Conservation (phyloP, 2,797 vertebrate species). For the Gadopsis marmoratus region DNA sequence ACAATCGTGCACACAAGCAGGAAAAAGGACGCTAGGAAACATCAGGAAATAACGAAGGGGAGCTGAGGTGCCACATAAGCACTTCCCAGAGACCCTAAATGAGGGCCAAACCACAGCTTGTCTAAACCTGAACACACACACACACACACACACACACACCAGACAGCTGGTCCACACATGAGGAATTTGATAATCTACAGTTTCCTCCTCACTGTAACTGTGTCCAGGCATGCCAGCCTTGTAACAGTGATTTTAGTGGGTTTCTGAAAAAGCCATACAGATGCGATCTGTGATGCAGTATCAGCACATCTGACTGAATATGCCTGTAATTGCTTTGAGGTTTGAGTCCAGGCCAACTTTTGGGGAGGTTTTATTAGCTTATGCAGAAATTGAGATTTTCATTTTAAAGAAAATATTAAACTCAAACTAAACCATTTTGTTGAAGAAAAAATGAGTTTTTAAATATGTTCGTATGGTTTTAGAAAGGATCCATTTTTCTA, state of each 20-base stretch:
- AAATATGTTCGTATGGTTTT: not conserved
- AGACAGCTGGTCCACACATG: constrained; percentile 81
- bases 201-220: constrained; percentile 69
- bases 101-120: constrained; percentile 64
- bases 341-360: not conserved
- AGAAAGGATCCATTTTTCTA: not conserved
- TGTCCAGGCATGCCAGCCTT: constrained; percentile 68
- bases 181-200: constrained; percentile 81
- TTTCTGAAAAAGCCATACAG: constrained; percentile 2
- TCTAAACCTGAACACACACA: constrained; percentile 47
- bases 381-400: constrained; percentile 5
- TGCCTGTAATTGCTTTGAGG: constrained; percentile 18
- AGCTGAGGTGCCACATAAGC: constrained; percentile 76
- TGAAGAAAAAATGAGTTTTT: not conserved
- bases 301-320: constrained; percentile 36
- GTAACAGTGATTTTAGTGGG: constrained; percentile 5
- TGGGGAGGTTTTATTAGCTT: constrained; percentile 28
- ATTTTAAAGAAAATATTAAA: constrained; percentile 1
- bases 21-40: constrained; percentile 35
- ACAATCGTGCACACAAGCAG: not conserved
- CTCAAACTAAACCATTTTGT: constrained; percentile 1
- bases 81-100: constrained; percentile 56
- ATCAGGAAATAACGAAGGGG: constrained; percentile 54
- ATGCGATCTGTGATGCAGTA: constrained; percentile 29
- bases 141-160: constrained; percentile 39